Base-by-base conservation (phyloP, 2,888 invertebrate genomes). In the Himalopsyche anomala region DNA sequence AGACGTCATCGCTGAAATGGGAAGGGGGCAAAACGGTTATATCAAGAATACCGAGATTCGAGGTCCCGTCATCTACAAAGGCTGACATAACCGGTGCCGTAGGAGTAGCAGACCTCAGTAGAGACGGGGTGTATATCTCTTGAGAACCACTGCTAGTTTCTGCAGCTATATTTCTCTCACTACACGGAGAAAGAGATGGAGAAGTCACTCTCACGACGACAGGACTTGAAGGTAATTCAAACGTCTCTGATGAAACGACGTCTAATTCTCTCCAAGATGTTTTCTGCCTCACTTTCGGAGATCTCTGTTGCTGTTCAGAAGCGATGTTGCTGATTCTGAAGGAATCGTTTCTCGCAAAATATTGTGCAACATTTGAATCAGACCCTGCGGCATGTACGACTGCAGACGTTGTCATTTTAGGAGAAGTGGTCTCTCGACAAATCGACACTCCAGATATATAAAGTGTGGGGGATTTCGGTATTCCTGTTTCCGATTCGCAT, bases 381-480 rank as follows among this genome's bases (percentile, higher is more conserved):
- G 87, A 87, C 54, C 91, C 91, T 54, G 82, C 79, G 0, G 87
- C 84, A 19, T 87, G 87, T 19, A 91, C 85, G 2, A 89, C 88
- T 42, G 89, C 88, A 12, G 91, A 91, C 12, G 87, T 69, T 36
- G 92, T 91, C 40, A 91, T 91, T 89, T 92, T 92, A 51, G 93
- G 93, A 90, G 93, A 93, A 15, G 93, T 92, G 28, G 74, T 74
- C 9, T 93, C 93, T 40, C 94, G 91, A 56, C 92, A 93, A 88
- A 94, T 94, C n/a, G 94, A 93, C 12, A 94, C 94, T 40, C 94
- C 94, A 40, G 93, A 93, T 87, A 94, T 94, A 89, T 93, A 94
- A n/a, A 94, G 90, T 1, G 94, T 94, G 12, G 94, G 94, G 4
- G 93, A 93, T 89, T 93, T 93, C 15, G 94, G 94, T 81, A 94